phyloP scores from a whole-genome alignment of 2,113 vertebrate genomes.

The Barbus barbus region DNA sequence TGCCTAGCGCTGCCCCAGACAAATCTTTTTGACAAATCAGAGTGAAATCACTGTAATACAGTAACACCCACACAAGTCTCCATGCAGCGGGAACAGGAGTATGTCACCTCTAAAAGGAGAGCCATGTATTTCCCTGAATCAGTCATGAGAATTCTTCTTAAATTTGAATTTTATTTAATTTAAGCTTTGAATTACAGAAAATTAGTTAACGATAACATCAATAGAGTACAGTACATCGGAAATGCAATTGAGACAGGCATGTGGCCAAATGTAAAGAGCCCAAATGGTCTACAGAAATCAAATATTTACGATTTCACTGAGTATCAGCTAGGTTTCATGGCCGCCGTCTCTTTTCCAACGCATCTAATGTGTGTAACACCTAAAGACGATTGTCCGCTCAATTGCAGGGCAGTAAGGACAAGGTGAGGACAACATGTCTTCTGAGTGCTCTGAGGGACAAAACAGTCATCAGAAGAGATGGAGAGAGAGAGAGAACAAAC shows the following conservation, averaged over 20 bases:
- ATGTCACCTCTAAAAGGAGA: too few relatives aligned
- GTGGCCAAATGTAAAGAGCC: neutral
- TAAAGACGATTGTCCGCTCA: conserved; percentile 10
- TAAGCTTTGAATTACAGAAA: too few relatives aligned
- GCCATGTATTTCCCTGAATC: too few relatives aligned
- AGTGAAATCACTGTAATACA: too few relatives aligned
- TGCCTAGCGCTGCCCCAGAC: too few relatives aligned
- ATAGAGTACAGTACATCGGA: neutral
- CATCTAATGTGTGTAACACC: neutral
- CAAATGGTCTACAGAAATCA: neutral
- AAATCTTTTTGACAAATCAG: too few relatives aligned
- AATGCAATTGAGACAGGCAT: neutral
- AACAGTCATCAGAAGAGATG: neutral
- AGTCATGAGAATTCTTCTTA: too few relatives aligned
- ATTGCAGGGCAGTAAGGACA: conserved; percentile 17
- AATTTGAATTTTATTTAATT: too few relatives aligned
- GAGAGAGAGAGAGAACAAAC: neutral
- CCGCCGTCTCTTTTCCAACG: neutral
- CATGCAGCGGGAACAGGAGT: too few relatives aligned
- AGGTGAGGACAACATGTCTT: conserved; percentile 21
- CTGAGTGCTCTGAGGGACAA: conserved; percentile 26
- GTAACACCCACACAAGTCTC: too few relatives aligned
- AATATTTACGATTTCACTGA: neutral
- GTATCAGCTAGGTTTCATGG: neutral
- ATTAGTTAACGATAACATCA: neutral